Evolutionary conservation across 2,888 invertebrate species (phyloP).

Genomic region (Phania funesta): DNA sequence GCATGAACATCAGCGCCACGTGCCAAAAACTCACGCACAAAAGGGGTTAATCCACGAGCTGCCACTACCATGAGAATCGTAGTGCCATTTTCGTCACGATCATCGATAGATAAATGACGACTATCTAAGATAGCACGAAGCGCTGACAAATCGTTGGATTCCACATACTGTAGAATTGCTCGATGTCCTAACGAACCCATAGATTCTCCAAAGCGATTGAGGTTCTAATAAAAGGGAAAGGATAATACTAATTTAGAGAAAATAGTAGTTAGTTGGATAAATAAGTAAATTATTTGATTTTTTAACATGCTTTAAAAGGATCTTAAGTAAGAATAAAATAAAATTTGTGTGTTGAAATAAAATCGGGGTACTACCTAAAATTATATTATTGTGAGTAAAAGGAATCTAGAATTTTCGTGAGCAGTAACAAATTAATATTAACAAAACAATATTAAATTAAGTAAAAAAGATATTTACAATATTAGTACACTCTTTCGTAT

Average conservation of each 20-base stretch:
- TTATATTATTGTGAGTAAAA: not conserved
- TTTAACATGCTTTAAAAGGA: slow-evolving; percentile 19
- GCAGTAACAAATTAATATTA: not conserved
- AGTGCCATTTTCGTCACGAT: slow-evolving; percentile 95
- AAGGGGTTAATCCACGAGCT: slow-evolving; percentile 89
- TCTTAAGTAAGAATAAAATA: not conserved
- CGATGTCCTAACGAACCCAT: slow-evolving; percentile 94
- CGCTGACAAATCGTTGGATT: slow-evolving; percentile 89
- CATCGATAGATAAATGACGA: slow-evolving; percentile 91
- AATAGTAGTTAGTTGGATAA: not conserved
- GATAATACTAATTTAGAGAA: too few species aligned
- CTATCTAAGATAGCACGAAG: slow-evolving; percentile 91
- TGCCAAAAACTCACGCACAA: slow-evolving; percentile 91
- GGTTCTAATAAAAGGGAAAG: slow-evolving; percentile 83
- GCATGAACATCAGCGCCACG: slow-evolving; percentile 96
- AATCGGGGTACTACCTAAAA: not conserved
- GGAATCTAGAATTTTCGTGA: not conserved
- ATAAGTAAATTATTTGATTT: not conserved
- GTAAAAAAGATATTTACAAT: not conserved
- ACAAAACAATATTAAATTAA: not conserved
- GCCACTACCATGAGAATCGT: slow-evolving; percentile 96
- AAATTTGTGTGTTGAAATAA: not conserved
- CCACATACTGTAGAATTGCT: slow-evolving; percentile 89
- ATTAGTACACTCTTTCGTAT: too few species aligned
- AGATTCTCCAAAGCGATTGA: slow-evolving; percentile 91